These are phyloP conservation scores for Myodes glareolus DNA, from an alignment of 2,113 vertebrate genomes.

Conservation along the genomic window DNA sequence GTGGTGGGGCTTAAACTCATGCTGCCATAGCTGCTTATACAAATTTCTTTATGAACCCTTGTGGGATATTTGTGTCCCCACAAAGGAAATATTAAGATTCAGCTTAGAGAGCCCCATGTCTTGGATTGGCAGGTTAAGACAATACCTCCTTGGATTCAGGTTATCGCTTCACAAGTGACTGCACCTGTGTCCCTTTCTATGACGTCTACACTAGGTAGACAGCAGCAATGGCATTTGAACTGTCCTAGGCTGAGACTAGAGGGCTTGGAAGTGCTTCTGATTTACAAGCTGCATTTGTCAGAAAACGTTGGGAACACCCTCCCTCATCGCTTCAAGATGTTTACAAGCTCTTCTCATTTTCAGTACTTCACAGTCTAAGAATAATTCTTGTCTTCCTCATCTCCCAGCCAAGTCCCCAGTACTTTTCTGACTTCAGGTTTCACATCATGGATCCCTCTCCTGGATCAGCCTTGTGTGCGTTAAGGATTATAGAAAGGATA, in stretches of 20 bases:
- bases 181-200: neutral
- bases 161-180: neutral
- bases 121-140: neutral
- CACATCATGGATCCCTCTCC: neutral
- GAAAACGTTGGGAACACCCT: neutral
- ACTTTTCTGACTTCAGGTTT: slow-evolving; percentile 1
- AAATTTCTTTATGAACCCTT: neutral
- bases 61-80: neutral
- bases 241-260: neutral
- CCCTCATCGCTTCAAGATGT: neutral
- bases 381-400: neutral
- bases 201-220: neutral
- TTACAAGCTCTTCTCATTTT: neutral
- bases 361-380: slow-evolving; percentile 17
- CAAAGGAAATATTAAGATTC: neutral
- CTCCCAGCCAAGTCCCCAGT: neutral
- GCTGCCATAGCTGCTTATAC: neutral
- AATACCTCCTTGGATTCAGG: neutral
- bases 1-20: neutral
- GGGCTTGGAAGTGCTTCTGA: neutral
- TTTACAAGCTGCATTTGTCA: neutral
- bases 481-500: slow-evolving; percentile 40
- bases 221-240: neutral
- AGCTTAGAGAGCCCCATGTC: neutral
- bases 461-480: neutral